These are phyloP conservation scores for Agrochola litura DNA, from an alignment of 2,888 invertebrate species.

Conservation along the genomic window DNA sequence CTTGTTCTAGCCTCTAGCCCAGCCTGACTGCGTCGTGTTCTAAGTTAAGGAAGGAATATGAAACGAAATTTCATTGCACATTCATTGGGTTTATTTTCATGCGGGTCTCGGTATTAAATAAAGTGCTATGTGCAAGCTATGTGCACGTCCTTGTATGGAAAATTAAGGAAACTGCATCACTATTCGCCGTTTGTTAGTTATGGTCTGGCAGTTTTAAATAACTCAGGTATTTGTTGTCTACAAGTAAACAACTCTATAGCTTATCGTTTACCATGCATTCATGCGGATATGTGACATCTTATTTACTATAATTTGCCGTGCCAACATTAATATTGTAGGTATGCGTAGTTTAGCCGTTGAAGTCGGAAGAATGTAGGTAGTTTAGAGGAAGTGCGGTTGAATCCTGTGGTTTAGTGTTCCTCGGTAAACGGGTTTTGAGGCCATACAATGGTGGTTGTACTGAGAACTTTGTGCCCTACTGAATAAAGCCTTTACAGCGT, in stretches of 20 bases:
- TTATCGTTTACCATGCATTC: slow-evolving; percentile 4
- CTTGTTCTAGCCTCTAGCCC: slow-evolving; percentile 76
- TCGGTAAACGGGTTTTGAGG: slow-evolving; percentile 27
- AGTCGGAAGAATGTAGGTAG: slow-evolving; percentile 29
- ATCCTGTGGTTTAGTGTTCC: slow-evolving; percentile 51
- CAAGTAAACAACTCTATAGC: neutral
- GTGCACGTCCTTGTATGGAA: slow-evolving; percentile 1
- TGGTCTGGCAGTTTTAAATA: slow-evolving; percentile 11
- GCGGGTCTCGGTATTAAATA: slow-evolving; percentile 21
- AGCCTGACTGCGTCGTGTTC: slow-evolving; percentile 69
- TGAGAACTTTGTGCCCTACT: slow-evolving; percentile 33
- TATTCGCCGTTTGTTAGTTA: slow-evolving; percentile 13
- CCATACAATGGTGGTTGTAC: slow-evolving; percentile 35
- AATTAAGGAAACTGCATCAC: slow-evolving; percentile 22
- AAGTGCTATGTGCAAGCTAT: slow-evolving; percentile 6
- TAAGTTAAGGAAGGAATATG: slow-evolving; percentile 74
- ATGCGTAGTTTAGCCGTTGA: slow-evolving; percentile 2
- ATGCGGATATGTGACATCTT: slow-evolving; percentile 33
- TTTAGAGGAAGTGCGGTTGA: slow-evolving; percentile 54
- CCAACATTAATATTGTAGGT: slow-evolving; percentile 11
- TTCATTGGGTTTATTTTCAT: slow-evolving; percentile 57
- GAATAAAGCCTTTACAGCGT: neutral
- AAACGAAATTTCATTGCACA: slow-evolving; percentile 71
- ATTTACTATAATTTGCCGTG: slow-evolving; percentile 3
- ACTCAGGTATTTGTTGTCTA: slow-evolving; percentile 21